Base-by-base conservation (phyloP, 2,113 vertebrate genomes). In the Lophotis ruficrista region DNA sequence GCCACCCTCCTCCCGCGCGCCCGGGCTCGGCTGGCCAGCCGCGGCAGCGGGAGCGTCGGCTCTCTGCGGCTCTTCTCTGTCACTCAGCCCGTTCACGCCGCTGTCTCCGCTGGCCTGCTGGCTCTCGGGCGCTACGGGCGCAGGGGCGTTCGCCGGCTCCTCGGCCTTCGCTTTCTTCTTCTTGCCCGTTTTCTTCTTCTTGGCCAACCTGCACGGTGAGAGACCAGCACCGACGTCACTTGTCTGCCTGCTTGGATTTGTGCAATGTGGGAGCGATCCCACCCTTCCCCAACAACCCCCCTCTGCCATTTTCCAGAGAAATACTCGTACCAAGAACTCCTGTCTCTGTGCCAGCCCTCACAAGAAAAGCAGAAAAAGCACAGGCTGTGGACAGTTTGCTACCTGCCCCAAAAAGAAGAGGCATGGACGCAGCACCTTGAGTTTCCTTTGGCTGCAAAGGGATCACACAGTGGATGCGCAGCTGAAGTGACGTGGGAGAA, bases 151-250 rank as follows among this genome's bases (percentile, higher is more conserved):
- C 7, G 41, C 22, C 0, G 57, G 83, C 83, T 98, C 93, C 93
- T 99, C 96, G 0, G 98, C 38, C 89, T 98, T 97, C 37, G 47
- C 86, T 96, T 99, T 98, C 97, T 98, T 98, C 94, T 99, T 99
- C 97, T 99, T 99, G 73, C 97, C 98, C 0, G 95, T 92, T 84
- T 98, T 99, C 97, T 98, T 99, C 95, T 99, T 99, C 95, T 98
- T 99, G 73, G 98, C 99, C 95, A 99, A 97, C 97, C 99, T 99
- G 97, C 8, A 25, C 57, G 53, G 70, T 20, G 31, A 76, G 9
- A 86, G 51, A 64, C 27, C 70, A 27, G 6, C 0, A 65, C 45
- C 28, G 75, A 78, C 0, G 11, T 75, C 82, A 70, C 71, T 18
- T 64, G 1, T 5, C 12, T 6, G 38, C 20, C 43, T 12, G 12